Percentiles rank a stretch among this genome's conserved stretches.
Evolutionary conservation across 2,113 vertebrate species (phyloP).

Genomic region (Stercorarius parasiticus): DNA sequence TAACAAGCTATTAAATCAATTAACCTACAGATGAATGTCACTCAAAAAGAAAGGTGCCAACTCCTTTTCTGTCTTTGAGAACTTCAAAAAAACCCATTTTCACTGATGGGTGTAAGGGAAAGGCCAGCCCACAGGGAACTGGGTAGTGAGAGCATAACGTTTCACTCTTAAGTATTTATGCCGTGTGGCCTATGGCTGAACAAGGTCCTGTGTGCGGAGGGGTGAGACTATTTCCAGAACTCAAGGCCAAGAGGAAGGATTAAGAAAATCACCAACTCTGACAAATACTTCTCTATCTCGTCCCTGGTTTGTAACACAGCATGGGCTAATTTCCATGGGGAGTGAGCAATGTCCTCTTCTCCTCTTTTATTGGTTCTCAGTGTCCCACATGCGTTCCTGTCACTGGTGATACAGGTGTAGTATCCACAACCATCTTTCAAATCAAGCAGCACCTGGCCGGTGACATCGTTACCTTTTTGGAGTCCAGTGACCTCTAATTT

Average conservation of each 20-base stretch:
- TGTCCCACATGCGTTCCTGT: not conserved
- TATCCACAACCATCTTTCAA: not conserved
- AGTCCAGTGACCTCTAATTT: not conserved
- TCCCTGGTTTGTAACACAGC: not conserved
- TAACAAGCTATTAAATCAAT: slow-evolving; percentile 67
- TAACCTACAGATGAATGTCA: slow-evolving; percentile 63
- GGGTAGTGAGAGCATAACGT: not conserved
- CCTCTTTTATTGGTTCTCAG: not conserved
- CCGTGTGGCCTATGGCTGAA: not conserved
- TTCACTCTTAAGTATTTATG: not conserved
- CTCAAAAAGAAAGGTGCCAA: slow-evolving; percentile 57
- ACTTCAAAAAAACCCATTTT: not conserved
- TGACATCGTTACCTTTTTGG: not conserved
- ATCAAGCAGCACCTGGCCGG: not conserved
- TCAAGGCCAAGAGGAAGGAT: not conserved
- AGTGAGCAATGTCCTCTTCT: not conserved
- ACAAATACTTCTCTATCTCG: not conserved
- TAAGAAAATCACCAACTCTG: not conserved
- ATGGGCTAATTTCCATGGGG: not conserved
- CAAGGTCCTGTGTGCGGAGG: not conserved
- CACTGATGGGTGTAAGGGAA: not conserved
- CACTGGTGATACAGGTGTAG: not conserved
- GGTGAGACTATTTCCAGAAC: not conserved
- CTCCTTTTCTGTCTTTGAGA: slow-evolving; percentile 11
- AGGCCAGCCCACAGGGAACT: not conserved